Percentiles rank a stretch among this genome's conserved stretches.
These are phyloP conservation scores for Agapornis canus DNA, from an alignment of 2,797 vertebrate genomes.

Conservation along the genomic window DNA sequence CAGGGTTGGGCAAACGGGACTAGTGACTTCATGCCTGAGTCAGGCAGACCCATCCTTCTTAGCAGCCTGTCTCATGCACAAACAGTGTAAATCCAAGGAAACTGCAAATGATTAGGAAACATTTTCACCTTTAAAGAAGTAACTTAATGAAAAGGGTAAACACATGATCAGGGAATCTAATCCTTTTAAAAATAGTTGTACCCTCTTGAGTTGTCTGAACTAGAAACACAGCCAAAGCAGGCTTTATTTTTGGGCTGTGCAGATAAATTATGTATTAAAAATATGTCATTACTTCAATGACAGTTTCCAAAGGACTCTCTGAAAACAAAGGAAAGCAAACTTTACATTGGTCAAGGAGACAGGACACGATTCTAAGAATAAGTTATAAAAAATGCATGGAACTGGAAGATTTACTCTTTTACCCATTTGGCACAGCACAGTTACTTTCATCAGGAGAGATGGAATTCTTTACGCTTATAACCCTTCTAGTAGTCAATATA, in stretches of 20 bases:
- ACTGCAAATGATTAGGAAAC: background rate
- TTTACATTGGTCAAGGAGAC: constrained; percentile 32
- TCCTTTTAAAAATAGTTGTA: background rate
- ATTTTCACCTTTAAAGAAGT: constrained; percentile 3
- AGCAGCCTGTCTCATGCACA: background rate
- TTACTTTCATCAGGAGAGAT: constrained; percentile 36
- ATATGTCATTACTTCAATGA: constrained; percentile 36
- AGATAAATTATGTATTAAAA: constrained; percentile 42
- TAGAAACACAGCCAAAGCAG: background rate
- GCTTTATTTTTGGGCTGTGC: background rate
- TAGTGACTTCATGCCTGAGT: background rate
- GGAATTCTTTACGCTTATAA: constrained; percentile 36
- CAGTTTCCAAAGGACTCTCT: constrained; percentile 43
- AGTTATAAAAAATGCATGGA: constrained; percentile 6
- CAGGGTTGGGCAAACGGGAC: fast-evolving
- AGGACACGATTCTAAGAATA: constrained; percentile 7
- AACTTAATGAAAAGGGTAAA: background rate
- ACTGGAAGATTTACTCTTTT: constrained; percentile 17
- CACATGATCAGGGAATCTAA: background rate
- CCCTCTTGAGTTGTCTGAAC: background rate
- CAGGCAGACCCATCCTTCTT: background rate
- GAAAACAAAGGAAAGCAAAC: constrained; percentile 27
- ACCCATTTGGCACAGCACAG: background rate
- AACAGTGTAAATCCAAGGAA: background rate
- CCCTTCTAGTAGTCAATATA: constrained; percentile 24